A percentile compares a stretch with the other conserved stretches of the same genome.
These are phyloP conservation scores for Tor tambroides DNA, from an alignment of 2,113 vertebrate genomes.

Conservation along the genomic window DNA sequence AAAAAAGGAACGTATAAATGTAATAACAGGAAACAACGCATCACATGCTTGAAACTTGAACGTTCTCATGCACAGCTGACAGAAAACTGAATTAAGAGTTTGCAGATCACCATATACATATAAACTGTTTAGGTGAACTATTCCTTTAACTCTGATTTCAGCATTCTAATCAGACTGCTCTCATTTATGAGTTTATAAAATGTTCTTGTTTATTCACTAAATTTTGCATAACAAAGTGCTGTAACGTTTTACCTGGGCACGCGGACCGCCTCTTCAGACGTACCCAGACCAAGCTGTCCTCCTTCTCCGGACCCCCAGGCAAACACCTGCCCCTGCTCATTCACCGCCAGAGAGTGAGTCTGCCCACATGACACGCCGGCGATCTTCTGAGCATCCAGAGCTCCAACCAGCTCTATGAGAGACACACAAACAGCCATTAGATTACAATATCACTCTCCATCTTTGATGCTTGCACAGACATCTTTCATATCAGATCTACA, in stretches of 20 bases:
- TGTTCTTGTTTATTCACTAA: neutral
- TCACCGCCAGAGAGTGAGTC: slow-evolving; percentile 88
- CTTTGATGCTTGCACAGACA: too few relatives aligned
- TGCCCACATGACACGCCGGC: slow-evolving; percentile 86
- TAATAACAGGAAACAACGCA: neutral
- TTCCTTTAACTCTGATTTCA: too few relatives aligned
- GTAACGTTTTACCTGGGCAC: slow-evolving; percentile 84
- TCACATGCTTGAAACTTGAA: neutral
- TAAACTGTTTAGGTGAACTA: neutral
- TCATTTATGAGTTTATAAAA: neutral
- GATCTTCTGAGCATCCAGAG: slow-evolving; percentile 90
- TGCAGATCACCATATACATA: neutral
- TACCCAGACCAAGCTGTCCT: slow-evolving; percentile 90
- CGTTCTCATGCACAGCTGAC: neutral
- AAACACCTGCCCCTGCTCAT: slow-evolving; percentile 90
- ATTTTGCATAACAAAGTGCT: neutral
- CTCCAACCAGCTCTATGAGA: slow-evolving; percentile 76
- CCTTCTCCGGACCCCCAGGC: slow-evolving; percentile 90
- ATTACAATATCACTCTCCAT: neutral
- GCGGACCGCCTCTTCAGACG: slow-evolving; percentile 79
- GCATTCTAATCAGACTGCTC: too few relatives aligned
- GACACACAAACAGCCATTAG: neutral
- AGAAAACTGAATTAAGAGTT: neutral
- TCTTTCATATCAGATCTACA: too few relatives aligned
- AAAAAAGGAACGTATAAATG: neutral